Conservation (phyloP, 1,140 invertebrate genomes). For the Nylanderia fulva region DNA sequence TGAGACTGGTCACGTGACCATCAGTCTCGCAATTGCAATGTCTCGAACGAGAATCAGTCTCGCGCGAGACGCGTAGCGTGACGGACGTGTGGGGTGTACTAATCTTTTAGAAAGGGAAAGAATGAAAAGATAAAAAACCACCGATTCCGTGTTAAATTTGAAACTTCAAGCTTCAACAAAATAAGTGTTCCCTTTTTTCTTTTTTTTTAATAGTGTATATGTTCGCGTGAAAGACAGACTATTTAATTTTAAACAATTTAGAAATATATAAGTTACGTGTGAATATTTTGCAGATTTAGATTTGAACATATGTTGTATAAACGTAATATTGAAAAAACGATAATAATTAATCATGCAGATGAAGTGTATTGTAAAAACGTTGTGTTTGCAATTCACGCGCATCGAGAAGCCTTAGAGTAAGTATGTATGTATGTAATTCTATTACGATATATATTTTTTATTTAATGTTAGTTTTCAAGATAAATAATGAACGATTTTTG, state of each 20-base stretch:
- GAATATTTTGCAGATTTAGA: conserved; percentile 23
- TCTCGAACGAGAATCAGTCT: too few species aligned
- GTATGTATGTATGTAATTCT: conserved; percentile 20
- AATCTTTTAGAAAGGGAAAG: too few species aligned
- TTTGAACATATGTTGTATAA: background rate
- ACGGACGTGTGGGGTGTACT: too few species aligned
- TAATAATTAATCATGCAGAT: background rate
- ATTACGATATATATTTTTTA: background rate
- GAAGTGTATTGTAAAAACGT: conserved; percentile 34
- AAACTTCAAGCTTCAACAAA: too few species aligned
- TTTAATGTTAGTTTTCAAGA: background rate
- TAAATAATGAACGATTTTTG: background rate
- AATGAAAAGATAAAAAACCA: too few species aligned
- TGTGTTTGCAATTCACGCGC: background rate
- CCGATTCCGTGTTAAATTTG: too few species aligned
- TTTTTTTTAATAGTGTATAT: too few species aligned
- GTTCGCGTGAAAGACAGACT: background rate
- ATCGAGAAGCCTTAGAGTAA: conserved; percentile 11
- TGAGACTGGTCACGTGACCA: too few species aligned
- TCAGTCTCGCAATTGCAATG: too few species aligned
- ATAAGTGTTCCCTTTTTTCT: too few species aligned
- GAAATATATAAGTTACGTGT: background rate
- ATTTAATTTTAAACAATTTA: background rate
- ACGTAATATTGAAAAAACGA: background rate
- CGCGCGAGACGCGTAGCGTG: too few species aligned